phyloP scores from a whole-genome alignment of 2,888 invertebrate genomes.

The Pteria penguin region DNA sequence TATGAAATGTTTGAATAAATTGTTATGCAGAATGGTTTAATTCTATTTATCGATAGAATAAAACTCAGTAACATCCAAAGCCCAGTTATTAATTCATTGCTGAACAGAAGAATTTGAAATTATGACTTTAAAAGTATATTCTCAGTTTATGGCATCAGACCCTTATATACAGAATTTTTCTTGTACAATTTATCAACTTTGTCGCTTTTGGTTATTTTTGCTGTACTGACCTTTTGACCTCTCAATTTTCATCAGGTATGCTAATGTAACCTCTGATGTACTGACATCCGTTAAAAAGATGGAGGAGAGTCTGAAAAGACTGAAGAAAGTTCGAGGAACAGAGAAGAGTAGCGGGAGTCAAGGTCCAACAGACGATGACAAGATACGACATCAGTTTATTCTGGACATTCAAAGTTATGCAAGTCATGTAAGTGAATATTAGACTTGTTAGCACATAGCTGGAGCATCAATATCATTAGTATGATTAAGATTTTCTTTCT shows the following conservation, averaged over 20 bases:
- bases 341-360: constrained; percentile 82
- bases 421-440: constrained; percentile 82
- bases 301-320: constrained; percentile 93
- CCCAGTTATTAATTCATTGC: too few relatives aligned
- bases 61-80: too few relatives aligned
- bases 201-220: neutral
- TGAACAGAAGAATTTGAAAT: too few relatives aligned
- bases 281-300: constrained; percentile 96
- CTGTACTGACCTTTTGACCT: neutral
- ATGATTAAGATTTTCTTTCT: too few relatives aligned
- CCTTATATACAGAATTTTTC: too few relatives aligned
- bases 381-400: constrained; percentile 93
- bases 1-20: too few relatives aligned
- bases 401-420: constrained; percentile 91
- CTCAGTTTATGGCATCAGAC: too few relatives aligned
- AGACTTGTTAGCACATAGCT: too few relatives aligned
- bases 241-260: constrained; percentile 76
- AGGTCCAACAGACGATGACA: constrained; percentile 93
- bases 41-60: too few relatives aligned
- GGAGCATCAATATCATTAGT: too few relatives aligned
- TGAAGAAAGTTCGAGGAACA: constrained; percentile 89
- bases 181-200: neutral
- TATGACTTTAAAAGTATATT: too few relatives aligned
- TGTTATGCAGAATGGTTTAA: too few relatives aligned
- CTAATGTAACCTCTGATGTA: constrained; percentile 88